phyloP scores from a whole-genome alignment of 2,888 invertebrate genomes.

The Nyleta sp. region DNA sequence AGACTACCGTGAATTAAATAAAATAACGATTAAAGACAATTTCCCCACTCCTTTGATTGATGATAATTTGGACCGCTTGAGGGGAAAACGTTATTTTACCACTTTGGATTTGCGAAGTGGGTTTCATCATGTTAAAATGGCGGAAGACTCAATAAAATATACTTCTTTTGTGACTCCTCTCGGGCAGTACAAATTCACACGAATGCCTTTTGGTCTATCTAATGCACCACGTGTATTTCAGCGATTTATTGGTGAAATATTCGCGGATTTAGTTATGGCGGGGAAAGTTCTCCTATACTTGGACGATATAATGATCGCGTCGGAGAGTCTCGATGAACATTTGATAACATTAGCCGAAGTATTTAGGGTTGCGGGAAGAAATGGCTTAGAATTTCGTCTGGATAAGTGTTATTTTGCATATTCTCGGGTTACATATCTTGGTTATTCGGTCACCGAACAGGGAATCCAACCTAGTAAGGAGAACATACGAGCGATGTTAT shows the following conservation, averaged over 20 bases:
- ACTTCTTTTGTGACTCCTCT: slow-evolving; percentile 24
- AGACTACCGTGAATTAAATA: slow-evolving; percentile 25
- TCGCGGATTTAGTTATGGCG: neutral
- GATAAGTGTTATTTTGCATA: neutral
- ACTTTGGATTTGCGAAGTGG: slow-evolving; percentile 7
- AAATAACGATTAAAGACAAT: slow-evolving; percentile 31
- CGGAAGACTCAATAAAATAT: slow-evolving; percentile 5
- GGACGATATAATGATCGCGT: slow-evolving; percentile 29
- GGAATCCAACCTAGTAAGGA: neutral
- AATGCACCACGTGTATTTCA: neutral
- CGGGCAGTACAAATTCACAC: slow-evolving; percentile 4
- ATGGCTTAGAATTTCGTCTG: neutral
- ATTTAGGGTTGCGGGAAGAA: neutral
- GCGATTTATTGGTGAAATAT: slow-evolving; percentile 8
- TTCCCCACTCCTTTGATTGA: slow-evolving; percentile 31
- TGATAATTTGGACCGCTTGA: slow-evolving; percentile 35
- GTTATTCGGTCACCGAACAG: neutral
- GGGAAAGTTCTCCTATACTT: slow-evolving; percentile 12
- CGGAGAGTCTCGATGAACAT: neutral
- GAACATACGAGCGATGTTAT: neutral
- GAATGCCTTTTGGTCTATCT: neutral
- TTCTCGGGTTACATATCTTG: neutral
- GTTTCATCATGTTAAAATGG: slow-evolving; percentile 22
- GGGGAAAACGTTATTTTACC: slow-evolving; percentile 19
- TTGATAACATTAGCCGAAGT: too few species aligned